phyloP scores from a whole-genome alignment of 2,113 vertebrate species.

The Rhinoderma darwinii region DNA sequence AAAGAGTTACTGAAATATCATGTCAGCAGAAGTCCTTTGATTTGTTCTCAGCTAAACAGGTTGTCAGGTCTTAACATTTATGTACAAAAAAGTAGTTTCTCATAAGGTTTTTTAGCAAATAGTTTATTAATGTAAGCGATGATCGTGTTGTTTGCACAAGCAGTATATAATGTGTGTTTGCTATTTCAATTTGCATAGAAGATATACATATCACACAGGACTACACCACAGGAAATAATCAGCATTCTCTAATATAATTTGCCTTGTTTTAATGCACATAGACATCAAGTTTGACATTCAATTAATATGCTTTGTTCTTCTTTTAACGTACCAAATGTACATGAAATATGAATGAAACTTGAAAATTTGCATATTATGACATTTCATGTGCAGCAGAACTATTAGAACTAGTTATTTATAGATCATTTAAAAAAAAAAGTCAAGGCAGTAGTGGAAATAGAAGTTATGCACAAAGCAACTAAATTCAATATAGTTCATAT shows the following conservation, averaged over 20 bases:
- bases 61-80: neutral
- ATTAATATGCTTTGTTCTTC: conserved; percentile 13
- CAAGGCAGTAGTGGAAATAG: neutral
- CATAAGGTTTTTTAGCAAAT: neutral
- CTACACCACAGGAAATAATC: conserved; percentile 6
- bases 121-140: neutral
- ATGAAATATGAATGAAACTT: conserved; percentile 8
- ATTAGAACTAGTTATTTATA: neutral
- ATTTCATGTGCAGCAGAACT: neutral
- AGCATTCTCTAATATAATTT: conserved; percentile 11
- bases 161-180: neutral
- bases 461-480: neutral
- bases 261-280: conserved; percentile 1
- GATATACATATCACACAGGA: conserved; percentile 10
- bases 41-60: neutral
- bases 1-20: neutral
- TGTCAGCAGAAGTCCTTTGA: neutral
- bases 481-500: too few relatives aligned
- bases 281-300: neutral
- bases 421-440: neutral
- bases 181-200: conserved; percentile 4
- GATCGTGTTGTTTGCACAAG: neutral
- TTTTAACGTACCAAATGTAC: conserved; percentile 16
- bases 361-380: conserved; percentile 9
- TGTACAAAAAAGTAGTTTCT: neutral